Base-by-base conservation (phyloP, 2,797 vertebrate genomes). In the Sebastes iracundus region DNA sequence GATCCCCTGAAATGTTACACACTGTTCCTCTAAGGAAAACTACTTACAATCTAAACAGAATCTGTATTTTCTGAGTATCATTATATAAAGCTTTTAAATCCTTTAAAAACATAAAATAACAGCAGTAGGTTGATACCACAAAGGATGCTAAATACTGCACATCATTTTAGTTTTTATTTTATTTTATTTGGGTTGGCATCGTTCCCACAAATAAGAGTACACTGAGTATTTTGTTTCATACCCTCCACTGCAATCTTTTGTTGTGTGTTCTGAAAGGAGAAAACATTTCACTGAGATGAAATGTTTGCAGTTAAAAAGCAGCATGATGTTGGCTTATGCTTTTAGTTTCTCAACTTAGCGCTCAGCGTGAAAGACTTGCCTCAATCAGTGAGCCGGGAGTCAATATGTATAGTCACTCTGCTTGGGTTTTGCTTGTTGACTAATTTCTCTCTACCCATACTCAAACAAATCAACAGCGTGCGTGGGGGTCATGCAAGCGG, bases 381-480 rank as follows among this genome's bases (percentile, higher is more conserved):
- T 79, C 33, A 60, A 32, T 81, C 32, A 68, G 42, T 72, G 58
- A 28, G 18, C 35, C 60, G 74, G 64, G 75, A 84, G 71, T 74
- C 70, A 77, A 56, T 66, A 66, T 62, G 52, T 63, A 49, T 61
- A 65, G 73, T 70, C 52, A 25, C 75, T 74, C 30, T 16, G 28
- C 53, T 60, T 85, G 63, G 71, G 56, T 42, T 83, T 77, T 78
- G 76, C 64, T 71, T 77, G 69, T 75, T 74, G 63, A 46, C 73
- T 82, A 84, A 81, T 90, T 88, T 92, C 56, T 69, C 60, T 79
- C 61, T 72, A 73, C 28, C 27, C 61, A 18, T 72, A 61, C 38
- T 65, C 79, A 85, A 87, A 86, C 80, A 86, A 79, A 81, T 86
- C 80, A 87, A 72, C 73, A 82, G 49, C 6, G 72, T 76, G 55